These are phyloP conservation scores for Piprites chloris DNA, from an alignment of 2,113 vertebrate species.

Conservation along the genomic window DNA sequence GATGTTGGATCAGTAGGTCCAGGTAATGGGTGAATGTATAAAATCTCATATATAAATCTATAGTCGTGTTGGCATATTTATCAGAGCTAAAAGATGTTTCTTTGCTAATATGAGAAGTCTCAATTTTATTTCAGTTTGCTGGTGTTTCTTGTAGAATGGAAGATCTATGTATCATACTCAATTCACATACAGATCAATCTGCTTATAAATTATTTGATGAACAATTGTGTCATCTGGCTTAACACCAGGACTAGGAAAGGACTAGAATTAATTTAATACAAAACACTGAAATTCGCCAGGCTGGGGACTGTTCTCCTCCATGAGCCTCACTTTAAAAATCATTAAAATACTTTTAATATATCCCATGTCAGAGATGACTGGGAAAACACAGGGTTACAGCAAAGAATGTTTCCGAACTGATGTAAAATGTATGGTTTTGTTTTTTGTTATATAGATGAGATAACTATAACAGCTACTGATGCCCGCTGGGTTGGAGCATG, in stretches of 20 bases:
- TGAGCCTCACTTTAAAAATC: background rate
- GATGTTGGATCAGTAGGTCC: conserved; percentile 84
- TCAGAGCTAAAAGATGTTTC: background rate
- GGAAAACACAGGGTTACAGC: background rate
- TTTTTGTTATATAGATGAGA: conserved; percentile 39
- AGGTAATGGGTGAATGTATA: conserved; percentile 73
- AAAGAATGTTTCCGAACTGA: background rate
- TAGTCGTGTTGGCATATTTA: background rate
- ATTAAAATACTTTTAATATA: background rate
- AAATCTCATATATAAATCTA: background rate
- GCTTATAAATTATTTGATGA: background rate
- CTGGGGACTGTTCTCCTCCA: background rate
- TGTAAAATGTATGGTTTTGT: background rate
- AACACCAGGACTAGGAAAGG: background rate
- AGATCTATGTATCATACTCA: background rate
- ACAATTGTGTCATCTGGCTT: background rate
- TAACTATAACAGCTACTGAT: conserved; percentile 68
- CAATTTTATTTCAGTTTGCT: background rate
- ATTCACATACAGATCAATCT: background rate
- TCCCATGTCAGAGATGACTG: background rate
- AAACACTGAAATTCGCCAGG: background rate
- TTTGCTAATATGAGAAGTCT: background rate
- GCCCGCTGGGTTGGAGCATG: conserved; percentile 80
- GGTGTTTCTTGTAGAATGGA: background rate
- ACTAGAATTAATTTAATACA: background rate